phyloP scores from a whole-genome alignment of 2,113 vertebrate species.

The Microcebus tavaratra region DNA sequence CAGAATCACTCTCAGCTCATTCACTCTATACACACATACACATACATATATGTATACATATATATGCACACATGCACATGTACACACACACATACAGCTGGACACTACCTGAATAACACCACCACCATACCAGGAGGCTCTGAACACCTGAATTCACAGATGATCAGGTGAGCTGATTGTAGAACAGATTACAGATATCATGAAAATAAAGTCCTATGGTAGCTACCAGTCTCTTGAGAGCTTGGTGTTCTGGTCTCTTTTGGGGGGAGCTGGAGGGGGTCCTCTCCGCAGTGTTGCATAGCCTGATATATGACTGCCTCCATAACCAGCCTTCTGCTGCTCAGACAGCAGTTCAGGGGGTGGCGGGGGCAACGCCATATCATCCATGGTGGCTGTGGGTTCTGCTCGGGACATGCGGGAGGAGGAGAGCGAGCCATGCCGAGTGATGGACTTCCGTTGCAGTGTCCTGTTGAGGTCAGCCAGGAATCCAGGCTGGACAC shows the following conservation, averaged over 20 bases:
- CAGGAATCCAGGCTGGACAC: constrained; percentile 95
- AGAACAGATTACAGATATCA: neutral
- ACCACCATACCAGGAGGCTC: constrained; percentile 60
- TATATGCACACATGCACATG: neutral
- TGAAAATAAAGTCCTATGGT: neutral
- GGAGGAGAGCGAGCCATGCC: constrained; percentile 93
- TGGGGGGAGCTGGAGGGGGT: constrained; percentile 95
- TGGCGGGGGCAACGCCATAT: constrained; percentile 95
- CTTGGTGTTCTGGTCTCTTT: constrained; percentile 96
- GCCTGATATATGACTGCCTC: constrained; percentile 93
- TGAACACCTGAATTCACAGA: neutral
- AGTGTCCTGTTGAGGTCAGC: constrained; percentile 96
- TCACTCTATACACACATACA: constrained; percentile 23
- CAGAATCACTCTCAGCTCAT: constrained; percentile 64
- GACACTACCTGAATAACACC: constrained; percentile 73
- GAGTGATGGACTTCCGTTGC: constrained; percentile 95
- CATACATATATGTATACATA: neutral
- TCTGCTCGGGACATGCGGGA: constrained; percentile 88
- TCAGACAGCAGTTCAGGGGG: constrained; percentile 94
- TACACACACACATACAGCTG: neutral
- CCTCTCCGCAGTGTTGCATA: constrained; percentile 97
- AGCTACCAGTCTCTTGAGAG: constrained; percentile 95
- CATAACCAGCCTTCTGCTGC: constrained; percentile 86
- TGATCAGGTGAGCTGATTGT: neutral
- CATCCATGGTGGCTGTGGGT: constrained; percentile 94